Conservation (phyloP, 1,140 invertebrate genomes). For the Drosophila grimshawi region DNA sequence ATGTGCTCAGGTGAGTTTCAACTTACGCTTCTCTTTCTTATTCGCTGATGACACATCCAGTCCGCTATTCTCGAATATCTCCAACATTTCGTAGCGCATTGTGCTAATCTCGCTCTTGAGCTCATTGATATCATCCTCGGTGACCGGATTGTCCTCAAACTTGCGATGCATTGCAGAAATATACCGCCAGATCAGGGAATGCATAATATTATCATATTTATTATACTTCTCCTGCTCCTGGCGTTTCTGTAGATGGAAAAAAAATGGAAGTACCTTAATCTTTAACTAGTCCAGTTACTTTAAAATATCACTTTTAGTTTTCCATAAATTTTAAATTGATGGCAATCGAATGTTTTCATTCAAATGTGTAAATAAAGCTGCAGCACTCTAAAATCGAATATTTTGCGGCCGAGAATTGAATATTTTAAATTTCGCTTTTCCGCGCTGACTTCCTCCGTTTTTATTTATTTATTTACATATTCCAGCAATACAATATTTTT, state of each 20-base stretch:
- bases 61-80: conserved; percentile 92
- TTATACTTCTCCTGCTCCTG: conserved; percentile 87
- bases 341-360: too few relatives aligned
- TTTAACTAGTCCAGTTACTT: background rate
- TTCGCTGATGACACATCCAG: conserved; percentile 91
- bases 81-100: conserved; percentile 92
- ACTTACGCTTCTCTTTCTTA: conserved; percentile 88
- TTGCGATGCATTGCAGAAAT: conserved; percentile 91
- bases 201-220: conserved; percentile 91
- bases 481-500: too few relatives aligned
- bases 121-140: conserved; percentile 96
- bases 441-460: too few relatives aligned
- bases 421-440: too few relatives aligned
- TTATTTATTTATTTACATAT: too few relatives aligned
- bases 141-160: conserved; percentile 91
- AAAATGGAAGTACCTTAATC: background rate
- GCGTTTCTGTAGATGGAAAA: conserved; percentile 55
- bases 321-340: too few relatives aligned
- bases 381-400: too few relatives aligned
- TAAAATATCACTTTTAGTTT: too few relatives aligned
- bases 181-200: conserved; percentile 93
- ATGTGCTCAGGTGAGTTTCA: background rate
- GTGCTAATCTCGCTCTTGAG: conserved; percentile 94
- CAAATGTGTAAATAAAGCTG: too few relatives aligned
- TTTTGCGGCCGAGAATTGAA: too few relatives aligned